Evolutionary conservation across 1,140 invertebrate species (phyloP), one percentile per base, ranked within the genome.

Genomic region (Drosophila elegans): DNA sequence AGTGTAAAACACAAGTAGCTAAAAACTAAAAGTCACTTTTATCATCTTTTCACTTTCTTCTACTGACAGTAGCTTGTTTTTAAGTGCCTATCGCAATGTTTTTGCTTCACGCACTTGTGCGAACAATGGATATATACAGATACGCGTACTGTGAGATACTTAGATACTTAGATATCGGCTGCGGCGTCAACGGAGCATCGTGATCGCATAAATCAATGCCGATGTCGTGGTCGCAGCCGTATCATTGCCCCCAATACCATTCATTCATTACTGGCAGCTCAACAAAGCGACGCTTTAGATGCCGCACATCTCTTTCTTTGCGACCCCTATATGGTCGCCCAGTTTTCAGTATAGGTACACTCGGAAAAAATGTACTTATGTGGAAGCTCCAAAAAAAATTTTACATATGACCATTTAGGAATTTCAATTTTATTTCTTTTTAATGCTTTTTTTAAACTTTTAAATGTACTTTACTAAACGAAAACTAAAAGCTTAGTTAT

Each of bases 201-300:
- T 82, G 80, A 73, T 61, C 83, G 52, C 82, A 86, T 86, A 86
- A 86, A 88, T 86, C 82, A 86, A 83, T 88, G 83, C 52, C 60
- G 77, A 62, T 63, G 48, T 81, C 34, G 48, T 55, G 73, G 71
- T 51, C 52, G 66, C 49, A 42, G 74, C 60, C 79, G 79, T 82
- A 82, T 78, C 79, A 82, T 82, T 82, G 79, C 82, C 82, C 82
- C 73, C 83, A 75, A 81, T 86, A 72, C 74, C 74, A 74, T 57
- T 69, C 78, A 74, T 61, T 69, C 61, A 76, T 55, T 63, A 49
- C 77, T 46, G 51, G 61, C 56, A 73, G 56, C 72, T 57, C 61
- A 75, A 81, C 64, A 86, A 86, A 86, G 74, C 74, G 56, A 44
- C 73, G 63, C 67, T 74, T 63, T 78, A 69, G 62, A 74, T 85